These are phyloP conservation scores for Leptodactylus fuscus DNA, from an alignment of 2,113 vertebrate species.

Conservation along the genomic window DNA sequence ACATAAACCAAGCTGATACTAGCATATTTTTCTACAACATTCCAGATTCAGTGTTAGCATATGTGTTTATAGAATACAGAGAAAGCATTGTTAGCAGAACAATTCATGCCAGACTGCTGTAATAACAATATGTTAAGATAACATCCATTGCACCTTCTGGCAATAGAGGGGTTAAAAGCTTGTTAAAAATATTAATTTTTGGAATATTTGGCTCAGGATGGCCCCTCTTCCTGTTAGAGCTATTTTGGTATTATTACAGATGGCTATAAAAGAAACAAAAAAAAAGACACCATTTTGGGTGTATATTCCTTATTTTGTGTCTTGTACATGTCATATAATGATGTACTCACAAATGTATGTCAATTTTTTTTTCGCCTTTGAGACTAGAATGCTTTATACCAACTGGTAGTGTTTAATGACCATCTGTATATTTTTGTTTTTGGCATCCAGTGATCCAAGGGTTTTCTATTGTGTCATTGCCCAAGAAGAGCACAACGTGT, in stretches of 20 bases:
- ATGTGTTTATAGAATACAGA: constrained; percentile 47
- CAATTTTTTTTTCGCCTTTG: constrained; percentile 52
- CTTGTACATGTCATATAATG: constrained; percentile 56
- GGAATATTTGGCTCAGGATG: constrained; percentile 5
- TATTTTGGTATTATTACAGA: constrained; percentile 56
- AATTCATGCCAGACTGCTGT: constrained; percentile 30
- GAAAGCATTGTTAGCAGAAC: constrained; percentile 41
- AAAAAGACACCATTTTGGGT: constrained; percentile 52
- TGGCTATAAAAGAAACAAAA: constrained; percentile 50
- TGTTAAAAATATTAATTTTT: constrained; percentile 3
- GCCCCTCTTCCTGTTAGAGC: neutral
- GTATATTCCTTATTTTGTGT: constrained; percentile 36
- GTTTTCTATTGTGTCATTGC: constrained; percentile 49
- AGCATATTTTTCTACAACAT: constrained; percentile 8
- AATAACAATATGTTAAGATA: constrained; percentile 24
- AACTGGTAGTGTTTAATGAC: constrained; percentile 59
- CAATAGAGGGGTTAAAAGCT: neutral
- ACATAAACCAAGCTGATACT: neutral
- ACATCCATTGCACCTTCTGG: constrained; percentile 2
- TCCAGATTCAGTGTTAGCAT: constrained; percentile 17
- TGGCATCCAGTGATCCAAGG: constrained; percentile 49
- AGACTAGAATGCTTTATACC: constrained; percentile 56
- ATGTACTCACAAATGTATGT: constrained; percentile 57
- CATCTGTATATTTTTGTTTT: constrained; percentile 56
- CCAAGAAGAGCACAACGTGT: constrained; percentile 19